Evolutionary conservation across 2,113 vertebrate genomes (phyloP).

Genomic region (Nanorana parkeri): DNA sequence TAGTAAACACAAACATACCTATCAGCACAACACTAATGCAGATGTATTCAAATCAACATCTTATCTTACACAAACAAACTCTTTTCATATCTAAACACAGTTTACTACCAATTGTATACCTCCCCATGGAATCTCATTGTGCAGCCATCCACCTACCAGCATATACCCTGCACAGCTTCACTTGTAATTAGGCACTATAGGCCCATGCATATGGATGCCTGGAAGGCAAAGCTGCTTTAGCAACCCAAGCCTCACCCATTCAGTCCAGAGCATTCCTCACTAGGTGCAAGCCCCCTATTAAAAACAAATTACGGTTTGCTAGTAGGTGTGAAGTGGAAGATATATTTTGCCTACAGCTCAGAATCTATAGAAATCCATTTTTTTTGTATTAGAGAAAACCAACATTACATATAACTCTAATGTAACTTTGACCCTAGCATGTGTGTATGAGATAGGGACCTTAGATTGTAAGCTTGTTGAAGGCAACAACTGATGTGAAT

Average conservation of each 20-base stretch:
- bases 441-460: too few relatives aligned
- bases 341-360: too few relatives aligned
- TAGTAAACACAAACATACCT: background rate
- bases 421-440: too few relatives aligned
- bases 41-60: background rate
- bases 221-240: background rate
- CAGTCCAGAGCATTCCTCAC: background rate
- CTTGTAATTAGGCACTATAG: background rate
- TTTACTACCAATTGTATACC: background rate
- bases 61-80: background rate
- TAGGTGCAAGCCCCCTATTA: too few relatives aligned
- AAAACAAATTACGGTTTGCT: too few relatives aligned
- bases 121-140: background rate
- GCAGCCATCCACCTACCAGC: background rate
- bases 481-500: too few relatives aligned
- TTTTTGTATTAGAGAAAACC: too few relatives aligned
- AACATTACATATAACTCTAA: too few relatives aligned
- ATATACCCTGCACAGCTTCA: background rate
- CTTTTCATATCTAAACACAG: background rate
- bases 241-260: constrained; percentile 8
- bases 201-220: background rate
- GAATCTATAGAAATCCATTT: too few relatives aligned
- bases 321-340: too few relatives aligned
- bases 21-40: background rate
- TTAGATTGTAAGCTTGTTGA: too few relatives aligned